These are phyloP conservation scores for Pampusana beccarii DNA, from an alignment of 2,113 vertebrate genomes.

Conservation along the genomic window DNA sequence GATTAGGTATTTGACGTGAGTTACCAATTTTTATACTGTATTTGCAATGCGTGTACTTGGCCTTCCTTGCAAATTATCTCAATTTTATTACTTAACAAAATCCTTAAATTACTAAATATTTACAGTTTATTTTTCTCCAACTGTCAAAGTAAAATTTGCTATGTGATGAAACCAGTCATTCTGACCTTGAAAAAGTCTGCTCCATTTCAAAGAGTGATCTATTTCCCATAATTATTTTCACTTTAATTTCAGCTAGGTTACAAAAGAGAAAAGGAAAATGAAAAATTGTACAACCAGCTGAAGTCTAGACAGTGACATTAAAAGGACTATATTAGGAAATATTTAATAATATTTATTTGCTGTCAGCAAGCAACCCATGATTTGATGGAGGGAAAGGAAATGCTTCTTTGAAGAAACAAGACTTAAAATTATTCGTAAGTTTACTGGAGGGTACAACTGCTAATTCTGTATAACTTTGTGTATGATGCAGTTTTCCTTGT, in stretches of 20 bases:
- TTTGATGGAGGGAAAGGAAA: neutral
- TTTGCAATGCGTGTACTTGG: neutral
- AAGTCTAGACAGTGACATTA: slow-evolving; percentile 44
- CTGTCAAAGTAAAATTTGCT: neutral
- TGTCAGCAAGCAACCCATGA: neutral
- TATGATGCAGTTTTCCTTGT: neutral
- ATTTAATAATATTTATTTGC: slow-evolving; percentile 25
- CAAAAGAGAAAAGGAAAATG: slow-evolving; percentile 36
- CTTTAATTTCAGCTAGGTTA: slow-evolving; percentile 24
- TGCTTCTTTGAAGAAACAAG: neutral
- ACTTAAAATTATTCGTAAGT: neutral
- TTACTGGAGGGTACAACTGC: neutral
- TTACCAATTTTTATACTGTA: neutral
- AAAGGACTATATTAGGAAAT: slow-evolving; percentile 30
- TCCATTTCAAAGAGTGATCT: neutral
- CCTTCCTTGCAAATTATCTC: neutral
- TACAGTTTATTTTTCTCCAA: neutral
- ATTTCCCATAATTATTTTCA: slow-evolving; percentile 23
- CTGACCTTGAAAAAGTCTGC: neutral
- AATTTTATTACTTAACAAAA: neutral
- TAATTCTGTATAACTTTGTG: neutral
- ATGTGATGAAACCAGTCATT: neutral
- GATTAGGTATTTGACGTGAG: neutral
- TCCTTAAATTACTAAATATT: neutral
- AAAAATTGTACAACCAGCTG: slow-evolving; percentile 13